Base-by-base conservation (phyloP, 2,888 invertebrate species). In the Eumerus sabulonum region DNA sequence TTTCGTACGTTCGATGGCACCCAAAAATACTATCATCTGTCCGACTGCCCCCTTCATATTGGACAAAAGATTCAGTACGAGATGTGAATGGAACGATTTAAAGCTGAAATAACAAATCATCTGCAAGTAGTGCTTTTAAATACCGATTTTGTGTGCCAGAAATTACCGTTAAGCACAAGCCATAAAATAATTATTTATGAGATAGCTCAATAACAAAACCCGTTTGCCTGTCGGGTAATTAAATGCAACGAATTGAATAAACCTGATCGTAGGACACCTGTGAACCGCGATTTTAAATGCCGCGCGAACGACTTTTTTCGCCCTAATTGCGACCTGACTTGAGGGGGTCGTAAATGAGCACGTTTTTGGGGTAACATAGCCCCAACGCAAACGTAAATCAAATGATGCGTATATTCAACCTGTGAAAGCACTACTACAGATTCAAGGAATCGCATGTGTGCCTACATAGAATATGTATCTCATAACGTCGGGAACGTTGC, bases 181-280 rank as follows among this genome's bases (percentile, higher is more conserved):
- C 74, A 60, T 79, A 57, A 79, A 64, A 73, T 68, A 48, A 70
- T 60, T 79, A 73, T 73, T 79, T 68, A 79, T 79, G 73, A 73
- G 63, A 14, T 36, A 9, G 12, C 42, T 44, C 19, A 51, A 40
- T 44, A 53, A 40, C 56, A 40, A 38, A 64, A 59, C 79, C 73
- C 79, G 59, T 68, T 79, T 79, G 68, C 68, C 74, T 44, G 16
- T 12, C 17, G 64, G 79, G 68, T 79, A 79, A 79, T 74, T 79
- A 79, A 79, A 70, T 64, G 40, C 63, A 66, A 14, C 9, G 64
- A 79, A 70, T 70, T 74, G 74, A 64, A 79, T 74, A 68, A 74
- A 79, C 73, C 74, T 74, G 56, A 79, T 70, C 68, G 16, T 44
- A 70, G 68, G 64, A 70, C 79, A 79, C 79, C 79, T 79, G 79